Conservation (phyloP, 2,797 vertebrate genomes). For the Myioborus melanocephalus region DNA sequence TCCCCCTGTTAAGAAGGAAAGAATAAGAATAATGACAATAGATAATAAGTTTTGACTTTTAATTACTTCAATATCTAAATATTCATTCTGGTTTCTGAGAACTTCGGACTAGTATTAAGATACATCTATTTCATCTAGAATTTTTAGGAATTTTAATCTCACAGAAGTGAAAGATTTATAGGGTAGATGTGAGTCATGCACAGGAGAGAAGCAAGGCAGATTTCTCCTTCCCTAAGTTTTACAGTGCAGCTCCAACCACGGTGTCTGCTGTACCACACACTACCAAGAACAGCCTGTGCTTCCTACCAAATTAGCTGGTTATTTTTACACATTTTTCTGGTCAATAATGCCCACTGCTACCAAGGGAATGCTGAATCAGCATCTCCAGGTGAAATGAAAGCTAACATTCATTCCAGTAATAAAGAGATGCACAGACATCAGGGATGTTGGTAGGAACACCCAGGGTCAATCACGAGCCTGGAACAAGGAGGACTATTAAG, state of each 20-base stretch:
- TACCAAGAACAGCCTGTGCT: neutral
- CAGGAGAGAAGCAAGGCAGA: neutral
- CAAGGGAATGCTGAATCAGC: neutral
- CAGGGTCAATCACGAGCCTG: neutral
- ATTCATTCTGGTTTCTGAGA: neutral
- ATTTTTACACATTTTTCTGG: neutral
- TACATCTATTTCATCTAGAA: neutral
- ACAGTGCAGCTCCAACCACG: neutral
- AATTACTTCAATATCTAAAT: constrained; percentile 12
- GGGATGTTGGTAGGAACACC: neutral
- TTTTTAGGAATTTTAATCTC: neutral
- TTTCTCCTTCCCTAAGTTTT: neutral
- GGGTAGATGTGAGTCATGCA: neutral
- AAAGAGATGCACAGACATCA: neutral
- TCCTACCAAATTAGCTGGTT: neutral
- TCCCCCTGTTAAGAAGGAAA: neutral
- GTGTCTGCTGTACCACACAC: neutral
- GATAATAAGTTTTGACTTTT: neutral
- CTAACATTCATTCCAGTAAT: neutral
- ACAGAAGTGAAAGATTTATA: neutral
- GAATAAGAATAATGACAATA: neutral
- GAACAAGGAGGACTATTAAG: neutral
- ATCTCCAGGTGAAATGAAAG: neutral
- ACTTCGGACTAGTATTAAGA: neutral
- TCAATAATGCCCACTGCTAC: neutral